Percentiles rank a stretch among this genome's conserved stretches.
Conservation (phyloP, 2,888 invertebrate genomes). For the Nowickia ferox region DNA sequence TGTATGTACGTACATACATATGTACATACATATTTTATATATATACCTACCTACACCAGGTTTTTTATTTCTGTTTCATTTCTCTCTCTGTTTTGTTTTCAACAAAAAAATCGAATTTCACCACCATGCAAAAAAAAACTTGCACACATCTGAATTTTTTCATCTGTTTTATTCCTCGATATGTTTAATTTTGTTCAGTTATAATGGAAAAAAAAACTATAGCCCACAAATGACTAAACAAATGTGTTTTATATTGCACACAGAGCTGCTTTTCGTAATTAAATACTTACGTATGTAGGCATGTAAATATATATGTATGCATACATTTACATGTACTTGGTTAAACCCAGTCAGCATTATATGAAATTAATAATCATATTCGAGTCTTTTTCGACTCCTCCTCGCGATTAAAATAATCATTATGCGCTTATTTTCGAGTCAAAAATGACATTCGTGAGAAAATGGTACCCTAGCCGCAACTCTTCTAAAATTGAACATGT, state of each 20-base stretch:
- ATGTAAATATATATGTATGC: background rate
- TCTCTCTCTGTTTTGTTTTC: conserved; percentile 28
- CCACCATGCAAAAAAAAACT: conserved; percentile 58
- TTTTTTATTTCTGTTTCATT: conserved; percentile 33
- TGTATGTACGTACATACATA: background rate
- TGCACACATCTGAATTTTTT: conserved; percentile 56
- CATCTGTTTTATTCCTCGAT: conserved; percentile 25
- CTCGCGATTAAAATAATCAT: no score
- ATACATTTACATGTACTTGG: background rate
- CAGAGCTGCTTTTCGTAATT: conserved; percentile 38
- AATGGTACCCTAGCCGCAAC: no score
- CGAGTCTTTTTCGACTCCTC: no score
- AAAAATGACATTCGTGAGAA: no score
- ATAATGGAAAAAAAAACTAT: conserved; percentile 28
- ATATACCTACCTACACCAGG: conserved; percentile 15
- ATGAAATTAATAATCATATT: no score
- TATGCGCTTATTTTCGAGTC: no score
- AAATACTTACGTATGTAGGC: background rate
- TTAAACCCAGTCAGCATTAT: no score
- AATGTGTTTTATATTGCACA: conserved; percentile 62
- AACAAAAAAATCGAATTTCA: conserved; percentile 66
- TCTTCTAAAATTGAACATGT: no score
- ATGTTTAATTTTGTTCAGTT: conserved; percentile 46
- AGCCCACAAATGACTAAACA: conserved; percentile 23
- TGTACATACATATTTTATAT: background rate